These are phyloP conservation scores for Drosophila prostipennis DNA, from an alignment of 2,888 invertebrate species.

Conservation along the genomic window DNA sequence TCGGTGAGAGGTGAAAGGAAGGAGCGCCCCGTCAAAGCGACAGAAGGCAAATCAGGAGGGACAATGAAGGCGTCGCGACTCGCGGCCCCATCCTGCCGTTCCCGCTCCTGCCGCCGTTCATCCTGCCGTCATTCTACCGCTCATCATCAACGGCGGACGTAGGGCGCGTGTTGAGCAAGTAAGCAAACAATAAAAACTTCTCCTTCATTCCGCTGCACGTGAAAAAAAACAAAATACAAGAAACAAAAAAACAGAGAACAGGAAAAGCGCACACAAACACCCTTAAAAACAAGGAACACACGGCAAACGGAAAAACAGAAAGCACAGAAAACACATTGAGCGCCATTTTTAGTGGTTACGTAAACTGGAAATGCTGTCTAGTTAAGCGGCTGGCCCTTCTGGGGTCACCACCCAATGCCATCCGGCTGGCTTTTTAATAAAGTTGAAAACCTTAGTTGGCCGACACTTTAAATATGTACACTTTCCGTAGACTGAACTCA, in stretches of 20 bases:
- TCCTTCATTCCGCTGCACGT: constrained; percentile 37
- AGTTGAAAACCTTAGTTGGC: constrained; percentile 59
- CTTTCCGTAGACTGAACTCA: constrained; percentile 21
- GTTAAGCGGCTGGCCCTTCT: constrained; percentile 13
- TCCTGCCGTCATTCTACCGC: constrained; percentile 2
- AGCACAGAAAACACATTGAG: constrained; percentile 37
- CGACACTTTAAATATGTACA: constrained; percentile 57
- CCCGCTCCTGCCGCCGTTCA: not conserved
- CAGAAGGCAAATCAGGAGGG: constrained; percentile 70
- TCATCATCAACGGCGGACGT: constrained; percentile 36
- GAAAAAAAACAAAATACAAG: constrained; percentile 12
- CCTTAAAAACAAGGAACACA: constrained; percentile 12
- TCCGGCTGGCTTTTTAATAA: constrained; percentile 60
- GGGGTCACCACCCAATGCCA: constrained; percentile 30
- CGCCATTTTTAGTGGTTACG: constrained; percentile 67
- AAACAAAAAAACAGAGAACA: not conserved
- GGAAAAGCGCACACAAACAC: constrained; percentile 33
- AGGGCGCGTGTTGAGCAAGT: constrained; percentile 70
- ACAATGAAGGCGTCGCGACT: constrained; percentile 60
- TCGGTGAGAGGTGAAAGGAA: constrained; percentile 11
- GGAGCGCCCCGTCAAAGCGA: constrained; percentile 20
- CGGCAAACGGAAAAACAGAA: constrained; percentile 12
- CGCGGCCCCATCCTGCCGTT: constrained; percentile 45
- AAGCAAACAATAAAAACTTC: constrained; percentile 76
- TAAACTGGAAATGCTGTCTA: constrained; percentile 62